These are phyloP conservation scores for Drosophila ananassae DNA, from an alignment of 1,140 invertebrate species.

Conservation along the genomic window DNA sequence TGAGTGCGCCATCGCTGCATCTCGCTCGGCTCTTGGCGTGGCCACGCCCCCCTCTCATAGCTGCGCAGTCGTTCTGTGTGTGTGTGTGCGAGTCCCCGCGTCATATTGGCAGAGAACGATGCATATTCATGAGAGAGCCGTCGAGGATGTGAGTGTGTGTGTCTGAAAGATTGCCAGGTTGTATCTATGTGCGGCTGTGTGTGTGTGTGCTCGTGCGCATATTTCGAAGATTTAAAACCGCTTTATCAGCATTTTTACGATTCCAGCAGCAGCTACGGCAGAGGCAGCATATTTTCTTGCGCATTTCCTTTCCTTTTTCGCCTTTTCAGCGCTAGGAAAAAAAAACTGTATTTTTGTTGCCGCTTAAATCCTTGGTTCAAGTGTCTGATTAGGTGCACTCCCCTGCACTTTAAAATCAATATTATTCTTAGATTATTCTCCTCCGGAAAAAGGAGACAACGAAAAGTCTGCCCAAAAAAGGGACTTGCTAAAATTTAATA, in stretches of 20 bases:
- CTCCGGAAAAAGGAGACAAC: constrained; percentile 38
- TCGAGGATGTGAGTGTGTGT: constrained; percentile 15
- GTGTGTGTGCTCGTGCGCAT: constrained; percentile 55
- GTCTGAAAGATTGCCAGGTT: constrained; percentile 5
- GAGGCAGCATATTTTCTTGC: constrained; percentile 49
- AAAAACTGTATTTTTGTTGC: constrained; percentile 74
- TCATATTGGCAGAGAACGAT: constrained; percentile 62
- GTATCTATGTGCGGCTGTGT: constrained; percentile 31
- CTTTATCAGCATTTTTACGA: constrained; percentile 81
- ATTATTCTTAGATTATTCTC: constrained; percentile 76
- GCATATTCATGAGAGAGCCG: constrained; percentile 74
- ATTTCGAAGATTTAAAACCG: constrained; percentile 62
- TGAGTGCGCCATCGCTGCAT: constrained; percentile 58
- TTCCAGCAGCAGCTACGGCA: constrained; percentile 34
- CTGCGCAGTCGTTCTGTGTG: constrained; percentile 63
- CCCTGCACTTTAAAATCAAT: constrained; percentile 77
- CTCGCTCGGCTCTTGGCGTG: constrained; percentile 21
- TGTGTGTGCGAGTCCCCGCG: constrained; percentile 42
- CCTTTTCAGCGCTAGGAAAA: constrained; percentile 14
- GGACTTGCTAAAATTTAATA: constrained; percentile 65
- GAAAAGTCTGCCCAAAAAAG: constrained; percentile 42
- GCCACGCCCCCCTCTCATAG: constrained; percentile 60
- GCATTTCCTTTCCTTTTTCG: constrained; percentile 47
- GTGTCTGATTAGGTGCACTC: constrained; percentile 80
- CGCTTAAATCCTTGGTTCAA: constrained; percentile 77